Evolutionary conservation across 2,113 vertebrate genomes (phyloP).

Genomic region (Suncus etruscus): DNA sequence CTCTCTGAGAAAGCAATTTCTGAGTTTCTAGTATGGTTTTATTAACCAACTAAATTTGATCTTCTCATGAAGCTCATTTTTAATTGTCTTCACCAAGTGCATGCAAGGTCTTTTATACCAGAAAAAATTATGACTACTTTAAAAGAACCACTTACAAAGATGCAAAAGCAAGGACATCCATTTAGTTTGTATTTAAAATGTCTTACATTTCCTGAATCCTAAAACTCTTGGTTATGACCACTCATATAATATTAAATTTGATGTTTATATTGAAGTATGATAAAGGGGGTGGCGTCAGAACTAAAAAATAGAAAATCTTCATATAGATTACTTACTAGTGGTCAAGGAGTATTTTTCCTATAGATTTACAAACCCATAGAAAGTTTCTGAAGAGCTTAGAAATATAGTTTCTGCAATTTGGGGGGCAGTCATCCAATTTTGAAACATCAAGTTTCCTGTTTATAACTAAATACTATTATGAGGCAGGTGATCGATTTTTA

Average conservation of each 20-base stretch:
- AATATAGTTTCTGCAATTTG: slow-evolving; percentile 16
- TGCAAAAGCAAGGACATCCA: slow-evolving; percentile 49
- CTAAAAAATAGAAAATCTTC: slow-evolving; percentile 35
- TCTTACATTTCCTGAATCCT: slow-evolving; percentile 62
- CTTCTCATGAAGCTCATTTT: slow-evolving; percentile 60
- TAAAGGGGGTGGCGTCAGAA: slow-evolving; percentile 25
- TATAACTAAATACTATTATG: background rate
- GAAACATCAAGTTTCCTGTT: slow-evolving; percentile 9
- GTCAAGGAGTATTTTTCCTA: slow-evolving; percentile 11
- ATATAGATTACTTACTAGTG: slow-evolving; percentile 10
- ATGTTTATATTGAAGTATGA: slow-evolving; percentile 29
- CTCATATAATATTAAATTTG: slow-evolving; percentile 38
- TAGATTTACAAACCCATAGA: background rate
- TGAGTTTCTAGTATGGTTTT: slow-evolving; percentile 29
- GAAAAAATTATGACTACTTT: slow-evolving; percentile 37
- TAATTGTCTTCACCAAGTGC: slow-evolving; percentile 58
- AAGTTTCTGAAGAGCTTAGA: background rate
- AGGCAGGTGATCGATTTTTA: background rate
- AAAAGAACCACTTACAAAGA: slow-evolving; percentile 55
- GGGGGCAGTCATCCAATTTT: background rate
- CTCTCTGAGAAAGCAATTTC: slow-evolving; percentile 66
- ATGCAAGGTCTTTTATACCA: slow-evolving; percentile 34
- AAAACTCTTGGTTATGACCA: slow-evolving; percentile 45
- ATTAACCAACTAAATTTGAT: slow-evolving; percentile 73
- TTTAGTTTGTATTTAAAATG: slow-evolving; percentile 61